Percentiles rank a stretch among this genome's conserved stretches.
Evolutionary conservation across 2,888 invertebrate genomes (phyloP).

Genomic region (Pachycephus smyrnensis): DNA sequence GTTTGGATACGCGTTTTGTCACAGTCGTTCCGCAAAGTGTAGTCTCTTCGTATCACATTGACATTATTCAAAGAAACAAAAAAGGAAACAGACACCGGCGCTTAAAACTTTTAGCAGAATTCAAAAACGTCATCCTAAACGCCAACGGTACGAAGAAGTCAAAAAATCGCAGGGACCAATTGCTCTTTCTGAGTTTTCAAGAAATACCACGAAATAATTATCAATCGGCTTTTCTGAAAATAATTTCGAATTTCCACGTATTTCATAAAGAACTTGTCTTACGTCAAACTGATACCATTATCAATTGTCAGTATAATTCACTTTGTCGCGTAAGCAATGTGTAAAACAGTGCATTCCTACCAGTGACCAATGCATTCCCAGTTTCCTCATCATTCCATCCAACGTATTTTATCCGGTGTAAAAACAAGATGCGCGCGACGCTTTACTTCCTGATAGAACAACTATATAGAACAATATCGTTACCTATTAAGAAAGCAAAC

Average conservation of each 20-base stretch:
- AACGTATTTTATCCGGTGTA: not conserved
- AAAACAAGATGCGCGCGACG: not conserved
- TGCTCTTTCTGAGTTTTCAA: not conserved
- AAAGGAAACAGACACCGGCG: not conserved
- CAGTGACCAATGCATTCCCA: not conserved
- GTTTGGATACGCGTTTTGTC: not conserved
- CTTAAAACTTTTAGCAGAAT: not conserved
- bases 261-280: not conserved
- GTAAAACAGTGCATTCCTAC: not conserved
- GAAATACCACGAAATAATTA: not conserved
- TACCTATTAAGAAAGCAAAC: not conserved
- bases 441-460: not conserved
- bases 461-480: not conserved
- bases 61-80: not conserved
- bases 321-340: not conserved
- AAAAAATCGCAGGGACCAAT: not conserved
- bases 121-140: not conserved
- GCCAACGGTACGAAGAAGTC: not conserved
- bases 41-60: not conserved
- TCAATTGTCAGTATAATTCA: not conserved
- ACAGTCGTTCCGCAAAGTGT: not conserved
- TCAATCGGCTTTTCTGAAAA: not conserved
- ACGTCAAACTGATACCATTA: not conserved
- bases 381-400: not conserved
- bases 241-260: not conserved